phyloP scores from a whole-genome alignment of 23 tunicate species.

The Trididemnum clinides region DNA sequence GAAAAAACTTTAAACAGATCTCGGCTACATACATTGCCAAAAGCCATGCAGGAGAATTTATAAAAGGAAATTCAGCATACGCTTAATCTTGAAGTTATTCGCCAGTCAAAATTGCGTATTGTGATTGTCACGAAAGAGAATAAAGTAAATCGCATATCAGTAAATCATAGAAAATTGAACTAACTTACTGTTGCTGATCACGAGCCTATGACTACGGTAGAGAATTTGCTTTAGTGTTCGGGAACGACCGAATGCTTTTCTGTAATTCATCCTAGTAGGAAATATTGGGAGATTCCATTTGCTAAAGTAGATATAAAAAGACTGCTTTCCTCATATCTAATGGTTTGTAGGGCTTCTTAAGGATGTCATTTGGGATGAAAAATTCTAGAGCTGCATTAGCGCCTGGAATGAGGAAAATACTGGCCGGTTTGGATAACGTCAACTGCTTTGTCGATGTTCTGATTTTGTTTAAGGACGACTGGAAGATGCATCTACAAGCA shows the following conservation, averaged over 20 bases:
- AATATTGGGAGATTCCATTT: constrained; percentile 11
- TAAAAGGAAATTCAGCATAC: too few species aligned
- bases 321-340: not conserved
- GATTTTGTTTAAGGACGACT: not conserved
- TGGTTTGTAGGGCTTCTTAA: not conserved
- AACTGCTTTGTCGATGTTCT: not conserved
- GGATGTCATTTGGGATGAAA: not conserved
- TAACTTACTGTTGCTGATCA: too few species aligned
- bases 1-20: too few species aligned
- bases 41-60: too few species aligned
- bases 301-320: not conserved
- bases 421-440: not conserved
- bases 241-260: not conserved
- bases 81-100: too few species aligned
- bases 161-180: too few species aligned
- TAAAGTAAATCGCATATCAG: too few species aligned
- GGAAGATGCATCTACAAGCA: not conserved
- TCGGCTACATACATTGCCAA: too few species aligned
- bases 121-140: too few species aligned
- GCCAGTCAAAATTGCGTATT: too few species aligned
- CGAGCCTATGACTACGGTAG: not conserved
- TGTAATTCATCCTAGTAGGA: not conserved
- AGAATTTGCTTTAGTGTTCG: not conserved
- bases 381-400: not conserved
- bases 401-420: not conserved